A percentile compares a stretch with the other conserved stretches of the same genome.
These are phyloP conservation scores for Xenops minutus DNA, from an alignment of 2,797 vertebrate species.

Conservation along the genomic window DNA sequence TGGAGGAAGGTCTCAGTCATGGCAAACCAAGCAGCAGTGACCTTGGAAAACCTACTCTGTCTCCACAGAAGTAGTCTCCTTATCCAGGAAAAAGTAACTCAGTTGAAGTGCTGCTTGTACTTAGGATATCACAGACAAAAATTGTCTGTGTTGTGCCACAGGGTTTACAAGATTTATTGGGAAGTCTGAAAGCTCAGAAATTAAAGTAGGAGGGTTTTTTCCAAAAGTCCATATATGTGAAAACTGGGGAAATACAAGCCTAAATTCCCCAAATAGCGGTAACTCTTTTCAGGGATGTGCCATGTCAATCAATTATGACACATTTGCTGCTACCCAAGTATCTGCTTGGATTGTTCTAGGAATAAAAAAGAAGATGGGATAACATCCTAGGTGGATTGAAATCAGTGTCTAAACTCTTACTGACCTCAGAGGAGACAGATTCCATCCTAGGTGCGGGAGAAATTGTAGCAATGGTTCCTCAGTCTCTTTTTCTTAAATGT, in stretches of 20 bases:
- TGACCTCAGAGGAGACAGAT: not conserved
- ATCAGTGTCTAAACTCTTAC: not conserved
- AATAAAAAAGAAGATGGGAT: not conserved
- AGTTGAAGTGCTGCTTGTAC: not conserved
- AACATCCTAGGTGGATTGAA: not conserved
- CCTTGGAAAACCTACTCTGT: not conserved
- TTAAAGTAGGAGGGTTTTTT: not conserved
- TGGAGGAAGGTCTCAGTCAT: not conserved
- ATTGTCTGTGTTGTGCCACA: not conserved
- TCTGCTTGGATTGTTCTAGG: not conserved
- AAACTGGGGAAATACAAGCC: not conserved
- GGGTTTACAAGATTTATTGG: not conserved
- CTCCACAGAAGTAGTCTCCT: not conserved
- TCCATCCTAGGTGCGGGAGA: not conserved
- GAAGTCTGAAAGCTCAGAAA: conserved; percentile 16
- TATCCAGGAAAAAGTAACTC: not conserved
- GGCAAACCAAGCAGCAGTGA: not conserved
- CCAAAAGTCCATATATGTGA: not conserved
- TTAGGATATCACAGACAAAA: not conserved
- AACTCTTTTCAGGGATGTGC: not conserved
- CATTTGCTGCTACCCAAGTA: not conserved
- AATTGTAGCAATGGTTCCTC: not conserved
- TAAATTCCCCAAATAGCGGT: not conserved
- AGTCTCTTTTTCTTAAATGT: not conserved
- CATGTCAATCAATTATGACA: not conserved